Base-by-base conservation (phyloP, 2,888 invertebrate genomes). In the Mythimna lalbum region DNA sequence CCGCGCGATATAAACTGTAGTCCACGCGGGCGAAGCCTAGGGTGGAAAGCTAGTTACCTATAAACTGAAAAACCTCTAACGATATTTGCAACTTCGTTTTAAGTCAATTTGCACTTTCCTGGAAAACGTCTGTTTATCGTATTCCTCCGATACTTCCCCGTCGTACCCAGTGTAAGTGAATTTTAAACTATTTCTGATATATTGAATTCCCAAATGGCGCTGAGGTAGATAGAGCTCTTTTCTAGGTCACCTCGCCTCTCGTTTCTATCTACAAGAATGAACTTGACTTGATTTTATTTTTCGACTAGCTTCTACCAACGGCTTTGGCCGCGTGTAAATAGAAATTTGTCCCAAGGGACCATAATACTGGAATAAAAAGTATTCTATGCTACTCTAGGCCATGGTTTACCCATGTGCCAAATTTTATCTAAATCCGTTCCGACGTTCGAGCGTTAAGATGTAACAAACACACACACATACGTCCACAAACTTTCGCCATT, bases 181-280 rank as follows among this genome's bases (percentile, higher is more conserved):
- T 78, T 78, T 72, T 59, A 63, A 72, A 78, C 59, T 63, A 77
- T 73, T 73, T 57, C 36, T 60, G 31, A 60, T 76, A 57, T 49
- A 70, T 39, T 60, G 31, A 33, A 60, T 55, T 49, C 39, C 10
- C 68, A 10, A 56, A 19, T 31, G 23, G 21, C 7, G 4, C 27
- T 31, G 14, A 36, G 7, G 65, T 75, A 17, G 43, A 47, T 43
- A 39, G 33, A 19, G 27, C 36, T 21, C 2, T 63, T 47, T 33
- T 43, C 6, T 74, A 12, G 17, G 9, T 7, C 9, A 5, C 17
- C 17, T 7, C 9, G 5, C 12, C 17, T n/a, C 7, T n/a, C 2
- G 55, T n/a, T 39, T 49, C 19, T 49, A 23, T 0, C 19, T 19
- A 33, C 10, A 7, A 33, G 14, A 23, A 33, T 7, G 0, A 14